Evolutionary conservation across 2,888 invertebrate species (phyloP), one percentile per base, ranked within the genome.

Genomic region (Scaptomyza polygonia): DNA sequence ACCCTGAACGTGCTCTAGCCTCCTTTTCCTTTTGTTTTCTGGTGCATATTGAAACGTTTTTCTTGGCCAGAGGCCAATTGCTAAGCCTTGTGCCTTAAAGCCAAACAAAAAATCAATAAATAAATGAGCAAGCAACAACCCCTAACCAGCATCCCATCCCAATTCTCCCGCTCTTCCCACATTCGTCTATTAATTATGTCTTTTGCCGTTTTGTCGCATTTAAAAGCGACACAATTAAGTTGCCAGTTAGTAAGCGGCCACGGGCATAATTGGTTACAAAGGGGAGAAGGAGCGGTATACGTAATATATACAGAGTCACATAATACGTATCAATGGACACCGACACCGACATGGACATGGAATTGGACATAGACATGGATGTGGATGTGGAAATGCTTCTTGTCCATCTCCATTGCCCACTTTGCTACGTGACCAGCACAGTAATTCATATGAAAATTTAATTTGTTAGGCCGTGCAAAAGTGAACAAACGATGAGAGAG

Each of bases 141-240:
- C 21, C 11, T 43, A 16, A 12, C 6, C 9, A 14, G 12, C 40
- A 25, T 8, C 16, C 32, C 7, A 27, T 43, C 14, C 2, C 9
- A 21, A 2, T n/a, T 18, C 5, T 18, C 5, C 1, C 32, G 4
- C 27, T 27, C 32, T 53, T 8, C 5, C 27, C 45, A 40, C 54
- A 63, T 42, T 42, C 57, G 79, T 65, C 85, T 84, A 83, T 83
- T 83, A 87, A 85, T 83, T 83, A 87, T 83, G 83, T 83, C 87
- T 85, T 84, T 83, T 85, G 86, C 87, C 82, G 79, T 82, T 82
- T 83, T 85, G 82, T 82, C 84, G 81, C 79, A 85, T 85, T 85
- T 85, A 82, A 85, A 79, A 77, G 74, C 77, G 69, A 67, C 69
- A 85, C 87, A 87, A 85, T 87, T 82, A 83, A 77, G 74, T 76